Base-by-base conservation (phyloP, 1,140 invertebrate genomes). In the Tyrophagus putrescentiae region DNA sequence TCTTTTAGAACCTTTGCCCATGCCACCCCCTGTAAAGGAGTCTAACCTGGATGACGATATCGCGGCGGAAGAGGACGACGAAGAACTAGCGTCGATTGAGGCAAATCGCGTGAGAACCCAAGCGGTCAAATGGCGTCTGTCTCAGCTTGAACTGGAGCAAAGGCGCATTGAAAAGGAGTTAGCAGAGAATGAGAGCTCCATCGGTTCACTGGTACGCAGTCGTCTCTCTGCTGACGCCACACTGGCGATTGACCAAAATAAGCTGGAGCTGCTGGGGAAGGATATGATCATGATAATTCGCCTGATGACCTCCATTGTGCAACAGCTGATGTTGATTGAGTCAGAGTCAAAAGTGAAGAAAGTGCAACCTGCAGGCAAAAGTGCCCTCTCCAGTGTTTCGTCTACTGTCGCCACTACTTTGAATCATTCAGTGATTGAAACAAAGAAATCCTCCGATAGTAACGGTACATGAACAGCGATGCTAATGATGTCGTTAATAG, bases 401-500 rank as follows among this genome's bases (percentile, higher is more conserved):
- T n/a, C n/a, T n/a, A n/a, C n/a, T n/a, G n/a, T n/a, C n/a, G n/a
- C n/a, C n/a, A n/a, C n/a, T n/a, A n/a, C n/a, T n/a, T n/a, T n/a
- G n/a, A n/a, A n/a, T n/a, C n/a, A n/a, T n/a, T n/a, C n/a, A n/a
- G n/a, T n/a, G n/a, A n/a, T n/a, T n/a, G n/a, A n/a, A n/a, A n/a
- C n/a, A n/a, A n/a, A n/a, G n/a, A n/a, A n/a, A n/a, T n/a, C n/a
- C n/a, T 21, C 36, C 45, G 45, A 48, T 48, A 25, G 45, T 48
- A 48, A 48, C 45, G 45, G 21, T 25, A 48, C 45, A 48, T 48
- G 13, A n/a, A 13, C 21, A 39, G 18, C 31, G 21, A 7, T 48
- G 7, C 45, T 48, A 48, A 48, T 48, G 45, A 48, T 48, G 45
- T 48, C 45, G 45, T 48, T 48, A 48, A 6, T 6, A 48, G 31